Base-by-base conservation (phyloP, 2,797 vertebrate genomes). In the Sarcoramphus papa region DNA sequence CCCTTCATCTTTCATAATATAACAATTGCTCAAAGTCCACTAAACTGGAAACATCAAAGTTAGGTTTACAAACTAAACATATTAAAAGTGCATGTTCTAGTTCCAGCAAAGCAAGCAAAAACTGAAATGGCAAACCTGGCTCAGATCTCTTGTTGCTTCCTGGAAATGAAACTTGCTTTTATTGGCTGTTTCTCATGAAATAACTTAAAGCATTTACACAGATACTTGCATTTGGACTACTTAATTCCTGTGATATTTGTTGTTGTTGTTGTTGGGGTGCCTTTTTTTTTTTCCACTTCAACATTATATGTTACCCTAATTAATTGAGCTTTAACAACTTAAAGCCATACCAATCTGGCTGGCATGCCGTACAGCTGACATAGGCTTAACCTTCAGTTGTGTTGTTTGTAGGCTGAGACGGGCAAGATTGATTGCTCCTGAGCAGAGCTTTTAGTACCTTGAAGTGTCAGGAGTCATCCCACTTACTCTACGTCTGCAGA, bases 161-260 rank as follows among this genome's bases (percentile, higher is more conserved):
- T 96, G 94, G 94, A 97, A 95, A 91, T 78, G 65, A 74, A 90
- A 45, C 62, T 78, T 91, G 64, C 68, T 95, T 97, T 94, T 77
- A 19, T 40, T 95, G 88, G 86, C 89, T 53, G 14, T 90, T 79
- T 90, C 54, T 64, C 56, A 23, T 69, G 31, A 91, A 91, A 35
- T 31, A 78, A 45, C 70, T 85, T 92, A 27, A 69, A 91, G 47
- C 51, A 62, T 47, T 84, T 88, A 56, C 10, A 33, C 23, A 75
- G 87, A 69, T n/a, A 75, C 31, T 92, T 93, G 50, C 54, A 22
- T 84, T 77, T 51, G 67, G 40, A 56, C 53, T 76, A 35, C 30
- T 85, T 83, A 72, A 72, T 72, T 78, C 12, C 41, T 64, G n/a
- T 41, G 37, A 15, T 53, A 73, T 64, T 89, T 35, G 31, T 73